These are phyloP conservation scores for Ivindomyrus marchei DNA, from an alignment of 2,113 vertebrate species.

Conservation along the genomic window DNA sequence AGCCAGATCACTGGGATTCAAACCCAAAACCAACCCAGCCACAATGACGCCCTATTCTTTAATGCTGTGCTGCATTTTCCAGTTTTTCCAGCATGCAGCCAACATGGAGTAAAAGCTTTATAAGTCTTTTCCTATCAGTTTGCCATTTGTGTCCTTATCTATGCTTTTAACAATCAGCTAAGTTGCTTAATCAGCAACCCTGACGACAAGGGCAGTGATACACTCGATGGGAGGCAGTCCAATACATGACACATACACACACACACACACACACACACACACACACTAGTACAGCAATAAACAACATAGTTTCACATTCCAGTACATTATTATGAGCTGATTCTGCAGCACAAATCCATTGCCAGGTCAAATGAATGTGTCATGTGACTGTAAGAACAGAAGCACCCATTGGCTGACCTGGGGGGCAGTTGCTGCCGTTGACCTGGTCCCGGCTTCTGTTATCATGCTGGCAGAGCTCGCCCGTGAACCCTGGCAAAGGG, in stretches of 20 bases:
- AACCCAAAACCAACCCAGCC: no score
- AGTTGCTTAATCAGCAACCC: no score
- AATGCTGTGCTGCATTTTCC: background rate
- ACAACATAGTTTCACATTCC: background rate
- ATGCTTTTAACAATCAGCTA: no score
- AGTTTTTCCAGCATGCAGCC: background rate
- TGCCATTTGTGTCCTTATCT: background rate
- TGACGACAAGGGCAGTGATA: no score
- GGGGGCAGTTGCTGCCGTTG: background rate
- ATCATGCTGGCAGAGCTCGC: slow-evolving; percentile 69
- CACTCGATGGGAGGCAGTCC: no score
- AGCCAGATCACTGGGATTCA: no score
- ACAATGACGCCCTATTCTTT: no score
- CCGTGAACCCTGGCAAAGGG: slow-evolving; percentile 65
- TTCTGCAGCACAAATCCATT: background rate
- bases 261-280: background rate
- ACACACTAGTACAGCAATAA: background rate
- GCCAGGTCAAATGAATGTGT: background rate
- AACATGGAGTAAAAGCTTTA: background rate
- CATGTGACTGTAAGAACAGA: background rate
- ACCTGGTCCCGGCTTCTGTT: slow-evolving; percentile 38
- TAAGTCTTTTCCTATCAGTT: background rate
- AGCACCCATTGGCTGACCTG: background rate
- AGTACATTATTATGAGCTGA: background rate
- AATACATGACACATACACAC: background rate